phyloP scores from a whole-genome alignment of 1,140 invertebrate species.

The Alviniconcha marisindica region DNA sequence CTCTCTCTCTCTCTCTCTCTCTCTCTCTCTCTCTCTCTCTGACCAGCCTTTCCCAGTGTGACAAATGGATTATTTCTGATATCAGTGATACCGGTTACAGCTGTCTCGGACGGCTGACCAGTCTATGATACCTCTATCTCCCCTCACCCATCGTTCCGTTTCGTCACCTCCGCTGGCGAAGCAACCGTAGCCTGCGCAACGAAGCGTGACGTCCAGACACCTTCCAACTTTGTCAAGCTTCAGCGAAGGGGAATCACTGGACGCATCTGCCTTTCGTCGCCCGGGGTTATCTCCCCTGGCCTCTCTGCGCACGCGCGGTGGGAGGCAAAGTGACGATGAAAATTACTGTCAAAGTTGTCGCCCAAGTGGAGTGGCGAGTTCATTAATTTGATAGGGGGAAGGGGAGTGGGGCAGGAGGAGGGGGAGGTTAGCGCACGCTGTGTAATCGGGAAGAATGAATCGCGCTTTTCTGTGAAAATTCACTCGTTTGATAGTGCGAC shows the following conservation, averaged over 20 bases:
- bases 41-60: neutral
- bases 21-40: neutral
- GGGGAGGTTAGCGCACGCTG: neutral
- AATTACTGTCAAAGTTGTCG: neutral
- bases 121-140: neutral
- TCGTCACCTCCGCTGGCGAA: neutral
- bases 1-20: neutral
- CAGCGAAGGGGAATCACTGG: conserved; percentile 3
- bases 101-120: neutral
- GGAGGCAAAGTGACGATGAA: neutral
- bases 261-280: conserved; percentile 20
- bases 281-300: neutral
- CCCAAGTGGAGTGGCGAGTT: neutral
- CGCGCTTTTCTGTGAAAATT: too few species aligned
- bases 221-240: neutral
- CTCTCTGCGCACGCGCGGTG: neutral
- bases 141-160: neutral
- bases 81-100: conserved; percentile 5
- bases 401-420: too few species aligned
- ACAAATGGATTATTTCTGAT: conserved; percentile 18
- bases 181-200: neutral
- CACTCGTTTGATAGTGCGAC: too few species aligned
- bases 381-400: conserved; percentile 10
- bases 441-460: neutral
- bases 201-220: neutral